Evolutionary conservation across 2,888 invertebrate genomes (phyloP), one percentile per base, ranked within the genome.

Genomic region (Dasysyrphus albostriatus): DNA sequence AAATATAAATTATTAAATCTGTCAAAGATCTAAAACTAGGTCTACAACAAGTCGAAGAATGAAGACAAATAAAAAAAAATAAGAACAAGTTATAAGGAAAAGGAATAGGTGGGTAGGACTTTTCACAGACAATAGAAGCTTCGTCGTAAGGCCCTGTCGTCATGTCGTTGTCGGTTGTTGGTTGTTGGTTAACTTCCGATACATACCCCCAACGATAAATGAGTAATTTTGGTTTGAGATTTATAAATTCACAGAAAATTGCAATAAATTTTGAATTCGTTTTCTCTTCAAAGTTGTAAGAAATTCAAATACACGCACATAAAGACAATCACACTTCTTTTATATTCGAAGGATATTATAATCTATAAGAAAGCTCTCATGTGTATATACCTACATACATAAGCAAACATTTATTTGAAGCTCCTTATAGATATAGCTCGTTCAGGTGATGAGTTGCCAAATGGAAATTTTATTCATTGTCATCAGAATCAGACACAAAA

Each of bases 1-100:
- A 87, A 79, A 79, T 83, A 87, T 87, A 87, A 87, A 87, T 87
- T 87, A 87, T 83, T 78, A 87, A 87, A 87, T 87, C 87, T 87
- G 83, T 87, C 87, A 87, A 87, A 79, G 65, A 87, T 87, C 69
- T 87, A 61, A 58, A 79, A 79, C 70, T 82, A 83, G 87, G 82
- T 70, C 85, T 85, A 81, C 72, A 73, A 61, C 34, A 29, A 72
- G n/a, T 51, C 32, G 16, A 51, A 42, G 56, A 56, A 67, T 49
- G 34, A 67, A 65, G 32, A 34, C 44, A 44, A 44, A 14, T 10
- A 51, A 61, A 7, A 39, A 37, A 51, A 51, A 6, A 16, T n/a
- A n/a, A n/a, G n/a, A n/a, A n/a, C n/a, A 39, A 37, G 16, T 39
- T 39, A 49, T 1, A 44, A 32, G 32, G 3, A 44, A 67, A 58